Base-by-base conservation (phyloP, 2,888 invertebrate species). In the Auanema freiburgensis region DNA sequence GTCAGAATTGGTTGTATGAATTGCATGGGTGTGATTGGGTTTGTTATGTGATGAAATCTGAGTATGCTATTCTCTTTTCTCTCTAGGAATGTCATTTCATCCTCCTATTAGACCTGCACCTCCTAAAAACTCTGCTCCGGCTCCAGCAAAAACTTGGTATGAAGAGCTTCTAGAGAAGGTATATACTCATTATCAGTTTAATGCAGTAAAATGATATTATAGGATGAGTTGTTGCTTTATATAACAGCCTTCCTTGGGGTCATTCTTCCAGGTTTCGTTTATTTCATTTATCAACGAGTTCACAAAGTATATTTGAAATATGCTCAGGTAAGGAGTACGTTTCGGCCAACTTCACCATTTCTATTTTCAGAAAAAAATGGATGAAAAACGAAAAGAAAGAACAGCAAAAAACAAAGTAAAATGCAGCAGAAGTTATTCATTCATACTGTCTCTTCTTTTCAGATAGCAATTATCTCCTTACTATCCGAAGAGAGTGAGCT, bases 151-250 rank as follows among this genome's bases (percentile, higher is more conserved):
- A 14, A 41, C 24, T 40, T 72, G 72, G 72, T 40, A 66, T 11
- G 72, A 72, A 23, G 68, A 68, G 12, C 62, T 68, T 24, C 41
- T 72, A 53, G 72, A 72, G 24, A 70, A 66, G 21, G 59, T 59
- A 11, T 5, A n/a, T 41, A 5, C 52, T 8, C 8, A 52, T 21
- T 21, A 0, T 0, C 46, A 8, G 11, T 5, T 33, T 6, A 5
- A 5, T 21, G 46, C 8, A 18, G 3, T 56, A 0, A 56, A 8
- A 18, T 46, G 16, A 5, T 41, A 16, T 56, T 59, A 10, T 55
- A 74, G 61, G 79, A 79, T 57, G 80, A 80, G 42, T 53, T 77
- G n/a, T 71, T 80, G 43, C 71, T 80, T 41, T 80, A 79, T 56
- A 53, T 78, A 12, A 81, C 81, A 0, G 81, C 80, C 2, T 57